Evolutionary conservation across 1,140 invertebrate species (phyloP).

Genomic region (Platyscapa corneri): DNA sequence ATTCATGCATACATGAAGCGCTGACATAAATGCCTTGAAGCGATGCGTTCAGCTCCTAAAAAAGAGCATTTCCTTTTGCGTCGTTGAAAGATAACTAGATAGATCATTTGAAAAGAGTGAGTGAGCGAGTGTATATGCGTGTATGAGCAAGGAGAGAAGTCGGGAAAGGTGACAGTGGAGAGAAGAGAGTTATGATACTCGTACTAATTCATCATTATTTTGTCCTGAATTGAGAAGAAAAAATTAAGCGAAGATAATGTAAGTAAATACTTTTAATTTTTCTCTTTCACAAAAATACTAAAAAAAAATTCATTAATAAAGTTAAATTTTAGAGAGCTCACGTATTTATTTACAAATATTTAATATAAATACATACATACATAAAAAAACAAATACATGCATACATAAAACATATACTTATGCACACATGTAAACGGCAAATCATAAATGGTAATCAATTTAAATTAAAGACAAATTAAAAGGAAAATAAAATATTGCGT

Average conservation of each 20-base stretch:
- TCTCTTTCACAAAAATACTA: slow-evolving; percentile 27
- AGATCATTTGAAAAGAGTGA: neutral
- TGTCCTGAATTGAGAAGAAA: neutral
- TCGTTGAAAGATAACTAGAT: slow-evolving; percentile 10
- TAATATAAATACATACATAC: neutral
- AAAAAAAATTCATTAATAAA: neutral
- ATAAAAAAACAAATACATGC: neutral
- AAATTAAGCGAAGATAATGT: slow-evolving; percentile 7
- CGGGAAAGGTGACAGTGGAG: no score
- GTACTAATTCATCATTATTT: slow-evolving; percentile 40
- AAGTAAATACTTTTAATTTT: slow-evolving; percentile 35
- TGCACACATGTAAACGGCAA: neutral
- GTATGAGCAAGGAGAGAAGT: neutral
- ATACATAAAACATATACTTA: neutral
- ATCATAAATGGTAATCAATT: slow-evolving; percentile 2
- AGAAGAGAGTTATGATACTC: slow-evolving; percentile 22
- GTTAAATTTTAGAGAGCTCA: slow-evolving; percentile 20
- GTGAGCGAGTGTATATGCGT: neutral
- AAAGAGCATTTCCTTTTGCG: slow-evolving; percentile 19
- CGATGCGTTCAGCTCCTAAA: neutral
- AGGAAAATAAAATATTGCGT: slow-evolving; percentile 11
- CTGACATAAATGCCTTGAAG: neutral
- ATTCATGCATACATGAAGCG: neutral
- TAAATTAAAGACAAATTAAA: slow-evolving; percentile 19
- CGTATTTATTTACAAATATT: slow-evolving; percentile 8